Base-by-base conservation (phyloP, 2,797 vertebrate genomes). In the Tokudaia muenninki region DNA sequence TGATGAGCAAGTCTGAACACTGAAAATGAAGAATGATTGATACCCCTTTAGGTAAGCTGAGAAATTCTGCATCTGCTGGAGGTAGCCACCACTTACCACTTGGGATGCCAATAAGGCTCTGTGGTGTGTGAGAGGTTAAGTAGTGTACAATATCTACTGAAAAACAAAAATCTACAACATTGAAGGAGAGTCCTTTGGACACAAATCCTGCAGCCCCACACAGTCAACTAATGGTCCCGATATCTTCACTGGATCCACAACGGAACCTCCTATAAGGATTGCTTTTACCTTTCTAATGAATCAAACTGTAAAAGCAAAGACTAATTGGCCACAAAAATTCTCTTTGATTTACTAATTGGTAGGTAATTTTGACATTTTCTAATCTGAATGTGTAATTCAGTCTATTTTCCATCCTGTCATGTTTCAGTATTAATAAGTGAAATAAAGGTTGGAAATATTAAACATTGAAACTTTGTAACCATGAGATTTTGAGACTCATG, bases 1-100 rank as follows among this genome's bases (percentile, higher is more conserved):
- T 98, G 98, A 98, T 98, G 98, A 98, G 97, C 94, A 94, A 97
- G 97, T 97, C 55, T 98, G 98, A 97, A 97, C 96, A 87, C 95
- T 88, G 95, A 97, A 97, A 97, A 98, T 95, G 97, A 98, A 98
- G 97, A 98, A 97, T 98, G 98, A 98, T 96, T 98, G 98, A 98
- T 98, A 95, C 96, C 98, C 95, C 97, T 97, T 95, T 95, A 97
- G 97, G 98, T 97, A 97, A 96, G 96, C 97, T 91, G 91, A 93
- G 97, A 97, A 97, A 96, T 96, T 96, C 98, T 97, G 94, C 97
- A 97, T 96, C 97, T 94, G 80, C 97, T 86, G 96, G 97, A 98
- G 97, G 97, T 98, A 98, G 98, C 96, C 95, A 84, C 95, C 90
- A 97, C 98, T 98, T 96, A 80, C 96, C 90, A 97, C 98, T 98